phyloP scores from a whole-genome alignment of 2,797 vertebrate genomes.

The Tangara arthus region DNA sequence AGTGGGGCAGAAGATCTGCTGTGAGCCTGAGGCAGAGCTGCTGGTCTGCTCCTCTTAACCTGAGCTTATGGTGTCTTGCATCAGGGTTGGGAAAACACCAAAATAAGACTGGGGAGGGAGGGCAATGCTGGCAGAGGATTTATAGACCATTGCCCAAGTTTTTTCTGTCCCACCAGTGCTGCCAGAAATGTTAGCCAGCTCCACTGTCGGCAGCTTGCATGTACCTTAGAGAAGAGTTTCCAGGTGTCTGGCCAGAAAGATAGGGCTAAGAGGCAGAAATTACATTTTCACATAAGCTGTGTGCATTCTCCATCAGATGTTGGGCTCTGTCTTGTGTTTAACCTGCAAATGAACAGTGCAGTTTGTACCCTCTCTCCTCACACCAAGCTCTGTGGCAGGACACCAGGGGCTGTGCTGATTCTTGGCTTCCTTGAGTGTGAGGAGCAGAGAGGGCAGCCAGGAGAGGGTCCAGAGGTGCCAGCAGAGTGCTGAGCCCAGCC shows the following conservation, averaged over 20 bases:
- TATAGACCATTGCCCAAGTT: neutral
- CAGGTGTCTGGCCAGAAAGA: neutral
- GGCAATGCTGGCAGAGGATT: neutral
- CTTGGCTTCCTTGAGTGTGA: neutral
- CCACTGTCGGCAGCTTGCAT: neutral
- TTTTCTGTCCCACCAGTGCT: neutral
- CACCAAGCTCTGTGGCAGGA: neutral
- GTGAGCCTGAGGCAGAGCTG: neutral
- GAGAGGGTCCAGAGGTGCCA: neutral
- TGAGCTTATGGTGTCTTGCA: neutral
- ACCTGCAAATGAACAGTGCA: neutral
- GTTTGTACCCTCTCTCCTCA: neutral
- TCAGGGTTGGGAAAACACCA: neutral
- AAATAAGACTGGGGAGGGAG: neutral
- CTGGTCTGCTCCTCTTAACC: rapidly evolving
- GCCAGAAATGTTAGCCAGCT: neutral
- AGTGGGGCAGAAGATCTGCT: neutral
- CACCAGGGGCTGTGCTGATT: rapidly evolving
- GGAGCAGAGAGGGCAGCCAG: neutral
- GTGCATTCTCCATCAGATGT: neutral
- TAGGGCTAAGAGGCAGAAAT: neutral
- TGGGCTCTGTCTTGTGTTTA: neutral
- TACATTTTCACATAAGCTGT: neutral
- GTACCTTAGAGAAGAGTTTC: neutral
- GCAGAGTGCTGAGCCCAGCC: neutral